A percentile compares a stretch with the other conserved stretches of the same genome.
These are phyloP conservation scores for Hybos culiciformis DNA, from an alignment of 2,888 invertebrate genomes.

Conservation along the genomic window DNA sequence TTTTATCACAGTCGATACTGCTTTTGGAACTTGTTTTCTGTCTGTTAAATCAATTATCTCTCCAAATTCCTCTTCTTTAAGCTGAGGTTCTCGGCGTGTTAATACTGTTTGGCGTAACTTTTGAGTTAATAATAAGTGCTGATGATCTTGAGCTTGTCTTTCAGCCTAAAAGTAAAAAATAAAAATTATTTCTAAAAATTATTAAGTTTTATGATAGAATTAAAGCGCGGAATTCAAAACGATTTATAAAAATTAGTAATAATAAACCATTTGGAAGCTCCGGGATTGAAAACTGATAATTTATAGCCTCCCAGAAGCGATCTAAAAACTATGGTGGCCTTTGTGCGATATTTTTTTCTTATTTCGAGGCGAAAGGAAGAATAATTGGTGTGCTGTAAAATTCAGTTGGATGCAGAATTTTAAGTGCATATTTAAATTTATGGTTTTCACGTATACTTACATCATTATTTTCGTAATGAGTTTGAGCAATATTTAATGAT, in stretches of 20 bases:
- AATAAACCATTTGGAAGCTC: no score
- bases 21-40: constrained; percentile 41
- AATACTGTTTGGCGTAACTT: constrained; percentile 80
- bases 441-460: constrained; percentile 26
- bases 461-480: constrained; percentile 36
- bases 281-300: no score
- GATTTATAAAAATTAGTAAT: background rate
- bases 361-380: background rate
- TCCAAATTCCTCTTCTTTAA: constrained; percentile 42
- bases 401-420: background rate
- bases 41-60: constrained; percentile 68
- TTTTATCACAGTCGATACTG: constrained; percentile 37
- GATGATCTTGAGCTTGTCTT: constrained; percentile 42
- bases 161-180: constrained; percentile 29
- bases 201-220: background rate
- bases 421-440: background rate
- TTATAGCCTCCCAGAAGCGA: no score
- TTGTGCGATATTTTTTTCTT: no score
- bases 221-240: background rate
- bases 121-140: constrained; percentile 56
- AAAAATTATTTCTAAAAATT: background rate
- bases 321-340: no score
- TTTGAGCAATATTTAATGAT: constrained; percentile 31
- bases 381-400: background rate
- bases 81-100: constrained; percentile 50